phyloP scores from a whole-genome alignment of 2,113 vertebrate genomes.

The Rattus rattus region DNA sequence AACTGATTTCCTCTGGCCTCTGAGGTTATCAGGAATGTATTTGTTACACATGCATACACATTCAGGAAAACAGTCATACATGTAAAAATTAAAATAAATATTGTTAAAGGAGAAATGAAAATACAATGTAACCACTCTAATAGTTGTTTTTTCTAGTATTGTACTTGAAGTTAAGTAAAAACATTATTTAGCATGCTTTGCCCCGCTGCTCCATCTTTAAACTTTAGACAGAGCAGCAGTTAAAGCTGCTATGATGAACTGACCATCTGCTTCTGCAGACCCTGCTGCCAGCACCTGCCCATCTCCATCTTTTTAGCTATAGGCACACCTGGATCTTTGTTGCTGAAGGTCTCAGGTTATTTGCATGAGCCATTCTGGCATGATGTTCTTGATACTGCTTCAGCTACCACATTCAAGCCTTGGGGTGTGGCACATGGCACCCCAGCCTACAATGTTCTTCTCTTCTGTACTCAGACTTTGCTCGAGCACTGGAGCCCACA shows the following conservation, averaged over 20 bases:
- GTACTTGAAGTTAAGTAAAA: background rate
- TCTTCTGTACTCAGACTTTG: background rate
- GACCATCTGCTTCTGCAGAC: background rate
- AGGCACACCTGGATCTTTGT: background rate
- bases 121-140: background rate
- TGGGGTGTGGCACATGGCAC: background rate
- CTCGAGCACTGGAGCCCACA: background rate
- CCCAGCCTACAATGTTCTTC: background rate
- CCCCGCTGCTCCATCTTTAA: background rate
- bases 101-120: background rate
- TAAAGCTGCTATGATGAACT: background rate
- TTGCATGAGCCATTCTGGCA: background rate
- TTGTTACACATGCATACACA: too few relatives aligned
- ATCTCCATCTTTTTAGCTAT: background rate
- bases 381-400: background rate
- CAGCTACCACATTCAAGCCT: background rate
- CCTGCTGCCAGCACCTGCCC: background rate
- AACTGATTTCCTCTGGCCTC: background rate
- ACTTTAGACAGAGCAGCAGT: background rate
- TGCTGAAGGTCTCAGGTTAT: background rate
- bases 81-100: background rate
- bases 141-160: background rate
- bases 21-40: background rate
- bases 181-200: background rate
- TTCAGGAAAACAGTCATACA: background rate